Conservation (phyloP, 2,888 invertebrate genomes). For the Caenorhabditis becei region DNA sequence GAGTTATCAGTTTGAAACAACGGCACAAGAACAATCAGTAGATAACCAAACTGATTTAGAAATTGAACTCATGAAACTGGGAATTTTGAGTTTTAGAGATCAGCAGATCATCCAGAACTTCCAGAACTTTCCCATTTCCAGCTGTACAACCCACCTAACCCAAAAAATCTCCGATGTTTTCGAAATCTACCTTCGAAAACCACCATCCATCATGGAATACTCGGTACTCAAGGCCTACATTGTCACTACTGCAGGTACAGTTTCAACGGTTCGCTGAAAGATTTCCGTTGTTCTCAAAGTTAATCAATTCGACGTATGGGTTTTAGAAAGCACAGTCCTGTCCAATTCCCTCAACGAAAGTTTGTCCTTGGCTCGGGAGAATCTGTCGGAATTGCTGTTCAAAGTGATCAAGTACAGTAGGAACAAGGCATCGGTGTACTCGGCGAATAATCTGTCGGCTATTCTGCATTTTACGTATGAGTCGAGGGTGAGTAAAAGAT, state of each 20-base stretch:
- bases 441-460: constrained; percentile 39
- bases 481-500: constrained; percentile 36
- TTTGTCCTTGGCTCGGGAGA: constrained; percentile 60
- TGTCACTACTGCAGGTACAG: constrained; percentile 59
- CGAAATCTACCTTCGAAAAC: constrained; percentile 55
- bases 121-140: constrained; percentile 27
- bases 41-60: too few relatives aligned
- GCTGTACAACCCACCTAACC: constrained; percentile 35
- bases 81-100: too few relatives aligned
- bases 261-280: background rate
- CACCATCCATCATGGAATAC: constrained; percentile 65
- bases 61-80: too few relatives aligned
- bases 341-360: constrained; percentile 64
- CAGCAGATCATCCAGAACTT: too few relatives aligned
- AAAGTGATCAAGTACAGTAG: constrained; percentile 69
- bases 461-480: constrained; percentile 58
- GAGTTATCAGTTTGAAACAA: too few relatives aligned
- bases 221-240: constrained; percentile 64
- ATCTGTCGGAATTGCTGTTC: constrained; percentile 67
- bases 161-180: constrained; percentile 57
- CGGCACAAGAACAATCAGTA: too few relatives aligned
- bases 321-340: constrained; percentile 57
- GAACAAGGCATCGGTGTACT: constrained; percentile 50
- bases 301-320: too few relatives aligned
- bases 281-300: background rate